A percentile compares a stretch with the other conserved stretches of the same genome.
phyloP scores from a whole-genome alignment of 1,140 invertebrate species.

The Leptoteleia sp. region DNA sequence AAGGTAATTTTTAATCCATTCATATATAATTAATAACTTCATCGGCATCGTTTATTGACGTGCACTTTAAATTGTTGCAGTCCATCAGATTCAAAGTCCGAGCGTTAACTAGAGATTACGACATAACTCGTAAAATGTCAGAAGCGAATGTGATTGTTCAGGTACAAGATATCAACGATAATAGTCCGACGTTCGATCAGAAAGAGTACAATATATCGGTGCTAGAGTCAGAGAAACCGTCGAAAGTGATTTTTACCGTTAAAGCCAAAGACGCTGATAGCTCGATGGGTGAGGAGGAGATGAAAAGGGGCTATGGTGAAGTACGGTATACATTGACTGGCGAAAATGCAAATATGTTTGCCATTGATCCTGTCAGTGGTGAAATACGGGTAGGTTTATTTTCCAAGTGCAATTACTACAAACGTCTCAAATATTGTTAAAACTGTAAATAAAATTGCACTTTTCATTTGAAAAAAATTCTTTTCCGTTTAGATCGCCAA shows the following conservation, averaged over 20 bases:
- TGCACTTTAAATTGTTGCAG: constrained; percentile 72
- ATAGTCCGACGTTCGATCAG: constrained; percentile 87
- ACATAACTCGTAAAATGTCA: constrained; percentile 84
- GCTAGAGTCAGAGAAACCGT: constrained; percentile 86
- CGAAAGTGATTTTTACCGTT: constrained; percentile 86
- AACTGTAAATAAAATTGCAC: too few species aligned
- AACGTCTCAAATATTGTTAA: too few species aligned
- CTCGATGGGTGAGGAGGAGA: constrained; percentile 83
- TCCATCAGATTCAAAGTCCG: constrained; percentile 86
- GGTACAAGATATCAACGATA: constrained; percentile 90
- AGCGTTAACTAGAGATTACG: constrained; percentile 86
- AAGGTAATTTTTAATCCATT: constrained; percentile 79
- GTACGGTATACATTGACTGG: constrained; percentile 86
- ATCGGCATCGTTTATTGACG: constrained; percentile 29
- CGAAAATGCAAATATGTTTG: constrained; percentile 87
- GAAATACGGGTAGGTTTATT: constrained; percentile 81
- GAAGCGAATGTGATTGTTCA: constrained; percentile 87
- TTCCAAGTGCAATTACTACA: too few species aligned
- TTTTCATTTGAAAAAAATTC: too few species aligned
- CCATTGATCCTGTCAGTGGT: constrained; percentile 86
- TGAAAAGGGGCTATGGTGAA: constrained; percentile 84
- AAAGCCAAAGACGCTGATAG: constrained; percentile 87
- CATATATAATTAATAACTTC: constrained; percentile 24
- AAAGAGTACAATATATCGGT: constrained; percentile 87
- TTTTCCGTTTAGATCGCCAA: constrained; percentile 82